Evolutionary conservation across 2,888 invertebrate species (phyloP).

Genomic region (Thereva nobilitata): DNA sequence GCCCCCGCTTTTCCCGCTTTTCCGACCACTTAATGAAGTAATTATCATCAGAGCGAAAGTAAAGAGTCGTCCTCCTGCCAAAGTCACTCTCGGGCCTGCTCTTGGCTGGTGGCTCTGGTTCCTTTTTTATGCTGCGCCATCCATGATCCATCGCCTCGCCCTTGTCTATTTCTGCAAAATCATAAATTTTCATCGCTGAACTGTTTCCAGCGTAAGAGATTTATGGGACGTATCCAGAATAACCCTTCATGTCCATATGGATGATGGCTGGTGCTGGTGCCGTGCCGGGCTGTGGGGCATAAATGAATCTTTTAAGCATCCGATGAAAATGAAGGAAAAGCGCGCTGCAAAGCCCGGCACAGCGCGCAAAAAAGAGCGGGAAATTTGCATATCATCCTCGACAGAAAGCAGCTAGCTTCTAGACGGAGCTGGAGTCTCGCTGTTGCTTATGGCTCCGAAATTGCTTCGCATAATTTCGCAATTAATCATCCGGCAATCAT

Average conservation of each 20-base stretch:
- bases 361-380: slow-evolving; percentile 30
- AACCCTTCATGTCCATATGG: slow-evolving; percentile 40
- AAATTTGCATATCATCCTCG: slow-evolving; percentile 42
- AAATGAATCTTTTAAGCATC: slow-evolving; percentile 32
- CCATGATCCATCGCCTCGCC: slow-evolving; percentile 24
- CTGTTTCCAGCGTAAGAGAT: slow-evolving; percentile 39
- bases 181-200: slow-evolving; percentile 40
- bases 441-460: slow-evolving; percentile 38
- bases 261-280: slow-evolving; percentile 18
- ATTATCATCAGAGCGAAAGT: slow-evolving; percentile 39
- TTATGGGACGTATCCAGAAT: slow-evolving; percentile 38
- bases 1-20: slow-evolving; percentile 3
- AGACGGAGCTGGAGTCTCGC: slow-evolving; percentile 14
- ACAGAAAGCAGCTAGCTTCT: slow-evolving; percentile 24
- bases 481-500: slow-evolving; percentile 42
- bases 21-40: slow-evolving; percentile 39
- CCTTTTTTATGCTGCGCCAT: slow-evolving; percentile 16
- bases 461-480: slow-evolving; percentile 42
- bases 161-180: slow-evolving; percentile 37
- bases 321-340: slow-evolving; percentile 31
- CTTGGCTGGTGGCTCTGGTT: slow-evolving; percentile 28
- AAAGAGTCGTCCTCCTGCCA: slow-evolving; percentile 35
- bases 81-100: slow-evolving; percentile 32
- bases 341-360: slow-evolving; percentile 12
- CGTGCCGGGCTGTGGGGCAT: slow-evolving; percentile 1